Evolutionary conservation across 2,113 vertebrate genomes (phyloP).

Genomic region (Microtus oregoni): DNA sequence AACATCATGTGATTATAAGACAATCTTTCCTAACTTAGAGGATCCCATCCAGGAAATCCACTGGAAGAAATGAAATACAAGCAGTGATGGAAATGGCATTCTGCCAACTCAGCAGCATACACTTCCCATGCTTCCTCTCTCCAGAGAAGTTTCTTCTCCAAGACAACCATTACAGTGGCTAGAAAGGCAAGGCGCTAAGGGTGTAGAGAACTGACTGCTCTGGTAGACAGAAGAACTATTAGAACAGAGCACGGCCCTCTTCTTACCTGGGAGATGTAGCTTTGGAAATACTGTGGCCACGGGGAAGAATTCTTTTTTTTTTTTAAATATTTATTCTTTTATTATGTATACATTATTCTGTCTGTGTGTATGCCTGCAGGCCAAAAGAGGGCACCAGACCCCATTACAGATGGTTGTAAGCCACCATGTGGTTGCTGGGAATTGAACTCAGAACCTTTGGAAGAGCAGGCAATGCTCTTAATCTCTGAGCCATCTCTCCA

Average conservation of each 20-base stretch:
- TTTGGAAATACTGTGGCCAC: conserved; percentile 31
- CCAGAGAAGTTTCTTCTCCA: neutral
- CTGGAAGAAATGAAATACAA: neutral
- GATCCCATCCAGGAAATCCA: neutral
- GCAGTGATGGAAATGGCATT: neutral
- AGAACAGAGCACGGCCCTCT: neutral
- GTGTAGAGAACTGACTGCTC: neutral
- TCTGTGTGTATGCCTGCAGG: too few species aligned
- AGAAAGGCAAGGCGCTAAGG: neutral
- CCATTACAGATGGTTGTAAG: too few species aligned
- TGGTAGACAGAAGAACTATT: neutral
- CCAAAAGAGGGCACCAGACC: too few species aligned
- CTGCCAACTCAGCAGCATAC: neutral
- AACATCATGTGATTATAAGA: neutral
- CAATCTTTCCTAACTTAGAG: conserved; percentile 22
- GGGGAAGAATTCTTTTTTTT: neutral
- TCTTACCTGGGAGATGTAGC: neutral
- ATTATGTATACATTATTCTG: neutral
- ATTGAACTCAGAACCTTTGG: too few species aligned
- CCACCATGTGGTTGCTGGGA: too few species aligned
- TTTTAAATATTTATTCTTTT: neutral
- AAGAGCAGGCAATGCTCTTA: too few species aligned
- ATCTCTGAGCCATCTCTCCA: too few species aligned
- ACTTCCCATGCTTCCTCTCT: conserved; percentile 1
- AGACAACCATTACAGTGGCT: neutral